Base-by-base conservation (phyloP, 37 sponge, comb jelly and placozoan genomes). In the Bolinopsis microptera region DNA sequence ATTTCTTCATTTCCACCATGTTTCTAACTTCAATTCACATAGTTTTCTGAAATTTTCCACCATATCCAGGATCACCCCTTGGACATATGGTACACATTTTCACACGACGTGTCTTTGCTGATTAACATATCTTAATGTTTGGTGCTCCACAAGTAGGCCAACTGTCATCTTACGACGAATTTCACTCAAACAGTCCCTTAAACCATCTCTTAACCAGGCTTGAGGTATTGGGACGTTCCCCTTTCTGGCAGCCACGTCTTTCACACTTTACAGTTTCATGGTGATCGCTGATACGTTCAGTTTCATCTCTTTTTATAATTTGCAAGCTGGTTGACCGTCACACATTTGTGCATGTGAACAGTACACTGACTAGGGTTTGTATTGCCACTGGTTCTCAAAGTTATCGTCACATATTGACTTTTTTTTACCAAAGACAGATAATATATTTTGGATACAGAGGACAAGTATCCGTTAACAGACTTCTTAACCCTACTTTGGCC, bases 401-500 rank as follows among this genome's bases (percentile, higher is more conserved):
- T 35, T 35, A 80, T 80, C 83, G 23, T 80, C 83, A 80, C 83
- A 80, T 1, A 80, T n/a, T n/a, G n/a, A n/a, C n/a, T n/a, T n/a
- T n/a, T n/a, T n/a, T n/a, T n/a, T n/a, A n/a, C n/a, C n/a, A n/a
- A n/a, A n/a, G n/a, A n/a, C n/a, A n/a, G n/a, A n/a, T n/a, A n/a
- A n/a, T n/a, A n/a, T n/a, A n/a, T n/a, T n/a, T n/a, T n/a, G n/a
- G n/a, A n/a, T n/a, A n/a, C n/a, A n/a, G n/a, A n/a, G n/a, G n/a
- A n/a, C n/a, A n/a, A n/a, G n/a, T n/a, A n/a, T n/a, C n/a, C n/a
- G n/a, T n/a, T n/a, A n/a, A n/a, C n/a, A n/a, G n/a, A n/a, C n/a
- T n/a, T n/a, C n/a, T n/a, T n/a, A n/a, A n/a, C n/a, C n/a, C n/a
- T n/a, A n/a, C n/a, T n/a, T n/a, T n/a, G n/a, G n/a, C n/a, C n/a